Conservation (phyloP, 2,113 vertebrate genomes). For the Toxotes jaculatrix region DNA sequence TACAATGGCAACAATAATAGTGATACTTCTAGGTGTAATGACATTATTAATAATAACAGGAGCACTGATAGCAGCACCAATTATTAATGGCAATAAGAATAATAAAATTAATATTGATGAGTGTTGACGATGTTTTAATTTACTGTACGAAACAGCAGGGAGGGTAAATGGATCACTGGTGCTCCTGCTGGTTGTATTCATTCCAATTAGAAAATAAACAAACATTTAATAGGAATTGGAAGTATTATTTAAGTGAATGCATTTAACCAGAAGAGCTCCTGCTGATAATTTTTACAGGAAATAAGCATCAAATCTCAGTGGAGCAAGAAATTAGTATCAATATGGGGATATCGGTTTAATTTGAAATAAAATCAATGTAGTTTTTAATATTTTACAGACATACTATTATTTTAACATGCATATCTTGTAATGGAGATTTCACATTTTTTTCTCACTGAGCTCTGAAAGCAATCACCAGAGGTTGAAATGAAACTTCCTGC, state of each 20-base stretch:
- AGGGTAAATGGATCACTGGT: conserved; percentile 28
- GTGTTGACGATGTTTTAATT: conserved; percentile 56
- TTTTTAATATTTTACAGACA: not conserved
- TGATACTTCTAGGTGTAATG: not conserved
- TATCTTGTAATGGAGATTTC: not conserved
- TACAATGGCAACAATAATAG: not conserved
- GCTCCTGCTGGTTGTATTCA: conserved; percentile 37
- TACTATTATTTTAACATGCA: not conserved
- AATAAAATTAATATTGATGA: not conserved
- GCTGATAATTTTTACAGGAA: not conserved
- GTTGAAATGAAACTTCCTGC: not conserved
- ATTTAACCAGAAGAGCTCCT: conserved; percentile 5
- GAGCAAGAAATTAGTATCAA: not conserved
- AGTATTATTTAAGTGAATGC: conserved; percentile 1
- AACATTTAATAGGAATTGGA: not conserved
- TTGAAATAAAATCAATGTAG: not conserved
- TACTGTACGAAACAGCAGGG: conserved; percentile 29
- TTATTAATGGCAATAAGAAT: too few species aligned
- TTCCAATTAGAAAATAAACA: conserved; percentile 24
- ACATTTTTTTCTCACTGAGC: not conserved
- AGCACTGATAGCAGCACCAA: too few species aligned
- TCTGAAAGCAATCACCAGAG: not conserved
- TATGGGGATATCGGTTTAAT: not conserved
- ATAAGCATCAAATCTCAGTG: not conserved
- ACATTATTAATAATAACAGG: too few species aligned